Base-by-base conservation (phyloP, 2,797 vertebrate genomes). In the Malurus leucopterus region DNA sequence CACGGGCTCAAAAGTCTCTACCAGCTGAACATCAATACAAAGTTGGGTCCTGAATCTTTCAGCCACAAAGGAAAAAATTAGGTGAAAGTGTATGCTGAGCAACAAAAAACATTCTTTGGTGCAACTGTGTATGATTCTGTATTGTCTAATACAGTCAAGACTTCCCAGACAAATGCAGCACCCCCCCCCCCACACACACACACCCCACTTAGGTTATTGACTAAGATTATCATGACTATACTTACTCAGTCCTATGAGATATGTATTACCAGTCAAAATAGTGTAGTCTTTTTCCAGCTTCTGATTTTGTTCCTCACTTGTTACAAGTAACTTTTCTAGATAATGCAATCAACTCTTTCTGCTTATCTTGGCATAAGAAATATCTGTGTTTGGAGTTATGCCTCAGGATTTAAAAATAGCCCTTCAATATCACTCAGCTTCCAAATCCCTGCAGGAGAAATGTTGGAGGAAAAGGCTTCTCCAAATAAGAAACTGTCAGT, bases 181-280 rank as follows among this genome's bases (percentile, higher is more conserved):
- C 24, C 40, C 4, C 1, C 0, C 32, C 63, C 26, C 0, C 11
- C 36, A 10, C 0, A 54, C 24, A 40, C 4, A 1, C 0, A 32
- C 63, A 26, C 0, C 36, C 36, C 9, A 0, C 41, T 70, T 62
- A 73, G 8, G 29, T 53, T 84, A 32, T 47, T 75, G 27, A 38
- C n/a, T 57, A 62, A 74, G 40, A 21, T 40, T 65, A 7, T 55
- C 21, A 13, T 78, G 57, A 40, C 23, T 38, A 40, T 70, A 58
- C 26, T 65, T 53, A 54, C 2, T 75, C n/a, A 55, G 29, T 57
- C 71, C n/a, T 62, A 15, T 46, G 40, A 67, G 49, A 24, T 74
- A 23, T 29, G 5, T 63, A 18, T 58, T 82, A 59, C 16, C 41
- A n/a, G 13, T 62, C 32, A 54, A 41, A 90, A 63, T 50, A 30